Base-by-base conservation (phyloP, 2,888 invertebrate genomes). In the Leptinotarsa tumamoca region DNA sequence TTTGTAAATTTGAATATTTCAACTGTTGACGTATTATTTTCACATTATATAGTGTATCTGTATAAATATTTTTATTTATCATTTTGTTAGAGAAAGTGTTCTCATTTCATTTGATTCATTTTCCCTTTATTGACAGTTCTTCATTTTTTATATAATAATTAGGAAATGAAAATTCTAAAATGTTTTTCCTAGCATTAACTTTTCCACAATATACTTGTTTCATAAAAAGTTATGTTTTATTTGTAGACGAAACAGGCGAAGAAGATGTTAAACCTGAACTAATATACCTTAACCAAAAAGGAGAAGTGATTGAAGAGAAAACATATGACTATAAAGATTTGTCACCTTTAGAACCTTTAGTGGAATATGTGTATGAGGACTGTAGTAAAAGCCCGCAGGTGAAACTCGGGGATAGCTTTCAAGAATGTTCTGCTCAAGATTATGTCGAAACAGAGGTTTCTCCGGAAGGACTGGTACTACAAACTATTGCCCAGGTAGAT, bases 351-450 rank as follows among this genome's bases (percentile, higher is more conserved):
- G 80, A 71, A 27, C 78, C 78, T 5, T 73, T 80, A 13, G 73
- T 80, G 10, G 77, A 80, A 72, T 80, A 78, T 69, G 74, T 77
- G 15, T 78, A 78, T 72, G 78, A 76, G 54, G 72, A 75, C 61
- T 63, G 50, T 52, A 69, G 54, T 54, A 18, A 49, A 54, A 43
- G 69, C 49, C 21, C 54, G 3, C 58, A 43, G 21, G n/a, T 69
- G 18, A 33, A 13, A 43, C 56, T 49, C 56, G 17, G n/a, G n/a
- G 43, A 69, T 58, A 49, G 68, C n/a, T 69, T 68, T 54, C 69
- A 73, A 71, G 63, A 61, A 67, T 66, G 69, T 70, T 68, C 33
- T 27, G 67, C 68, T 69, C 58, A 74, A 49, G 58, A 70, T 23
- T 72, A 67, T 51, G 58, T 67, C 27, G 50, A 72, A 18, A 50